A percentile compares a stretch with the other conserved stretches of the same genome.
Conservation (phyloP, 2,797 vertebrate genomes). For the Microchirus variegatus region DNA sequence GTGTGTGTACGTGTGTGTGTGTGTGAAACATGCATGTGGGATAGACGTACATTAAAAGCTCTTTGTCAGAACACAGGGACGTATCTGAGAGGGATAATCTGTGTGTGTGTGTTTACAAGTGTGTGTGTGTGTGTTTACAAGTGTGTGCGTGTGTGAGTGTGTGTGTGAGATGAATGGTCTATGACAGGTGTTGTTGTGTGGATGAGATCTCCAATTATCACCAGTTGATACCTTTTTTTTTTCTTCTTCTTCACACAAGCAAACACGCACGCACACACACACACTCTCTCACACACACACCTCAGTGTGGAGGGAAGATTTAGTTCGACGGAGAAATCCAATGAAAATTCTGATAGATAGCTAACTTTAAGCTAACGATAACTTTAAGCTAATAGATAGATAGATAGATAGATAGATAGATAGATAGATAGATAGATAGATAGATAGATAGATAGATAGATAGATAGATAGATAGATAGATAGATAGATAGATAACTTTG, state of each 20-base stretch:
- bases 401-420: no score
- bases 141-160: no score
- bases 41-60: constrained; percentile 47
- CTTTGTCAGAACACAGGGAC: constrained; percentile 51
- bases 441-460: no score
- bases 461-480: no score
- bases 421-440: no score
- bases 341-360: neutral
- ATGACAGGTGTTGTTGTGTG: constrained; percentile 58
- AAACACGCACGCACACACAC: constrained; percentile 6
- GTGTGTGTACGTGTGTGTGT: constrained; percentile 40
- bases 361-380: no score
- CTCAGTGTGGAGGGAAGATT: constrained; percentile 31
- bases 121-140: no score
- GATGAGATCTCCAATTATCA: constrained; percentile 73
- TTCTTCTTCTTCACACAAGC: constrained; percentile 38
- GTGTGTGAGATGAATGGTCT: constrained; percentile 45
- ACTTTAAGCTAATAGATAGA: no score
- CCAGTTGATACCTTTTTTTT: constrained; percentile 67
- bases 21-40: constrained; percentile 34
- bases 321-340: neutral
- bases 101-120: constrained; percentile 18
- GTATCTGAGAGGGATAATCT: constrained; percentile 65
- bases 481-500: no score
- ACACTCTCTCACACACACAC: constrained; percentile 34